phyloP scores from a whole-genome alignment of 2,113 vertebrate species.

The Chinchilla lanigera region DNA sequence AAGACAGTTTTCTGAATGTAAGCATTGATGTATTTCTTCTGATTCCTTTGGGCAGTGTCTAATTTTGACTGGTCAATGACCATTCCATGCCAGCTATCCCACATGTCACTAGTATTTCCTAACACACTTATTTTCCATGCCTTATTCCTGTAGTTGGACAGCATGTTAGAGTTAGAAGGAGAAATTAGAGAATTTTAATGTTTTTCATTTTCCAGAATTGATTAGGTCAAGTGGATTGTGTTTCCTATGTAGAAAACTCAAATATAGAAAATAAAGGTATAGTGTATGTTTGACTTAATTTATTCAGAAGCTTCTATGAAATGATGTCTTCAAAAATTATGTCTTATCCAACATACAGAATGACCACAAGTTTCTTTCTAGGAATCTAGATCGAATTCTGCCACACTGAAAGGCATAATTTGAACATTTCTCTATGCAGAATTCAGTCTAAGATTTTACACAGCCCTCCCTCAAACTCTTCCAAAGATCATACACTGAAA shows the following conservation, averaged over 20 bases:
- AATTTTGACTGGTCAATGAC: not conserved
- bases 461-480: not conserved
- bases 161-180: not conserved
- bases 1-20: not conserved
- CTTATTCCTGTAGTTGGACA: not conserved
- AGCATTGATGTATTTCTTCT: not conserved
- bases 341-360: not conserved
- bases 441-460: not conserved
- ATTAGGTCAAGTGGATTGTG: not conserved
- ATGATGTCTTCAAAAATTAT: not conserved
- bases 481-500: not conserved
- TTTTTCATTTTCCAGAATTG: not conserved
- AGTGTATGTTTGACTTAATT: not conserved
- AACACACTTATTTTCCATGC: not conserved
- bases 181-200: not conserved
- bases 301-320: not conserved
- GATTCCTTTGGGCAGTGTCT: not conserved
- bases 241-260: not conserved
- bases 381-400: not conserved
- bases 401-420: not conserved
- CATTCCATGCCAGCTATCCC: not conserved
- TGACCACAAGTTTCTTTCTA: not conserved
- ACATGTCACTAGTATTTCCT: not conserved
- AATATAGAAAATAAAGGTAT: not conserved
- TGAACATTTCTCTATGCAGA: not conserved